These are phyloP conservation scores for Oxycera nigricornis DNA, from an alignment of 2,888 invertebrate species.

Conservation along the genomic window DNA sequence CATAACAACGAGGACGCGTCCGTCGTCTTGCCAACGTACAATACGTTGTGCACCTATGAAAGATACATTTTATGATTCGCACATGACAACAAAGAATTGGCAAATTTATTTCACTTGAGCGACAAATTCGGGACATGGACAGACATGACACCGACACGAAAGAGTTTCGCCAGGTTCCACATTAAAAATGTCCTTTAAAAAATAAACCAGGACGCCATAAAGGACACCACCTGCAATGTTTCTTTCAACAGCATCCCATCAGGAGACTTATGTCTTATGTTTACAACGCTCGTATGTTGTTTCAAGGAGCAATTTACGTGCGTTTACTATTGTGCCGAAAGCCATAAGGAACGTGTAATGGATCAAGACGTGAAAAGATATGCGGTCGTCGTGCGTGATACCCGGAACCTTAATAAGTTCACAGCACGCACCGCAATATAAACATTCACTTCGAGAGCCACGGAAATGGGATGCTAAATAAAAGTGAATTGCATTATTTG, in stretches of 20 bases:
- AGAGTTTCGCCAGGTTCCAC: not conserved
- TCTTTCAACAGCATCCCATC: slow-evolving; percentile 32
- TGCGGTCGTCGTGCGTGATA: not conserved
- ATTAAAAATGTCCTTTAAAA: slow-evolving; percentile 26
- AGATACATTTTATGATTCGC: slow-evolving; percentile 30
- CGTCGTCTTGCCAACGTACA: not conserved
- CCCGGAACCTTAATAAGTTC: slow-evolving; percentile 29
- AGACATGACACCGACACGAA: not conserved
- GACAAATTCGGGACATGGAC: slow-evolving; percentile 23
- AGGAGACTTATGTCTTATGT: slow-evolving; percentile 29
- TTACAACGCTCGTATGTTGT: slow-evolving; percentile 31
- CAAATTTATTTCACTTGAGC: slow-evolving; percentile 29
- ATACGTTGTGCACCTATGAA: not conserved
- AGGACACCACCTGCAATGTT: slow-evolving; percentile 38
- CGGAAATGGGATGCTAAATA: slow-evolving; percentile 32
- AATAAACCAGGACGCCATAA: slow-evolving; percentile 19
- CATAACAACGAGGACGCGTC: not conserved
- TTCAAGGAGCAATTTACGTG: slow-evolving; percentile 30
- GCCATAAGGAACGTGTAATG: slow-evolving; percentile 3
- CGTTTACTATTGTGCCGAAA: slow-evolving; percentile 31
- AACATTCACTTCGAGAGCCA: slow-evolving; percentile 6
- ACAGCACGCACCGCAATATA: slow-evolving; percentile 14
- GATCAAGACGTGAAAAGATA: not conserved
- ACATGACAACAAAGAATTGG: slow-evolving; percentile 29
- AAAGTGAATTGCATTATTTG: slow-evolving; percentile 20